Evolutionary conservation across 2,113 vertebrate genomes (phyloP).

Genomic region (Propithecus coquereli): DNA sequence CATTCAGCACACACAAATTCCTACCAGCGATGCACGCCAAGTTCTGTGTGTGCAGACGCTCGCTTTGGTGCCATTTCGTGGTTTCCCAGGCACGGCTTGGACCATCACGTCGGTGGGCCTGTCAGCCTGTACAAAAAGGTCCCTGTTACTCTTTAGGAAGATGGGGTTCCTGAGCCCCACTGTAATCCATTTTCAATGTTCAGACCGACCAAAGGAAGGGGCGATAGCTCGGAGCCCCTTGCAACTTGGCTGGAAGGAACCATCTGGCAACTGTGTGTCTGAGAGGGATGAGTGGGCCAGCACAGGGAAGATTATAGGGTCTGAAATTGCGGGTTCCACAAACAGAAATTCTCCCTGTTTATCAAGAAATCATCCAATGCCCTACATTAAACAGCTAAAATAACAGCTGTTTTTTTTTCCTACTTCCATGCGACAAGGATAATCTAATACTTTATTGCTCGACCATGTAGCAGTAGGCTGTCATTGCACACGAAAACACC

Average conservation of each 20-base stretch:
- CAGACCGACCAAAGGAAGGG: accelerated
- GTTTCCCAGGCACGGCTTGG: accelerated
- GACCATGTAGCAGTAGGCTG: accelerated
- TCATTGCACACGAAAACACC: too few species aligned
- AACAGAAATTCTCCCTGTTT: accelerated
- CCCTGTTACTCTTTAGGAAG: accelerated
- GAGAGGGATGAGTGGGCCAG: accelerated
- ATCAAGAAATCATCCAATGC: accelerated
- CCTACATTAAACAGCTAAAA: accelerated
- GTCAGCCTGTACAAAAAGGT: not conserved
- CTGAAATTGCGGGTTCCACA: accelerated
- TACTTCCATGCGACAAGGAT: not conserved
- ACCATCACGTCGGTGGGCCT: accelerated
- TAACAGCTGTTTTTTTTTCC: accelerated
- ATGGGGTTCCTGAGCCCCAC: accelerated
- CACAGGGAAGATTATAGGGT: accelerated
- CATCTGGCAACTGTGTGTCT: accelerated
- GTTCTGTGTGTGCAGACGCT: accelerated
- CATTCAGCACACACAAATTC: accelerated
- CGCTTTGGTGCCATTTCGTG: accelerated
- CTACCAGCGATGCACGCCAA: accelerated
- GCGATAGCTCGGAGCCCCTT: accelerated
- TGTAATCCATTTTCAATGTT: accelerated
- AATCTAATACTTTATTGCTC: accelerated
- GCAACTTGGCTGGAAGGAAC: accelerated